These are phyloP conservation scores for Cotesia chilonis DNA, from an alignment of 1,140 invertebrate genomes.

Conservation along the genomic window DNA sequence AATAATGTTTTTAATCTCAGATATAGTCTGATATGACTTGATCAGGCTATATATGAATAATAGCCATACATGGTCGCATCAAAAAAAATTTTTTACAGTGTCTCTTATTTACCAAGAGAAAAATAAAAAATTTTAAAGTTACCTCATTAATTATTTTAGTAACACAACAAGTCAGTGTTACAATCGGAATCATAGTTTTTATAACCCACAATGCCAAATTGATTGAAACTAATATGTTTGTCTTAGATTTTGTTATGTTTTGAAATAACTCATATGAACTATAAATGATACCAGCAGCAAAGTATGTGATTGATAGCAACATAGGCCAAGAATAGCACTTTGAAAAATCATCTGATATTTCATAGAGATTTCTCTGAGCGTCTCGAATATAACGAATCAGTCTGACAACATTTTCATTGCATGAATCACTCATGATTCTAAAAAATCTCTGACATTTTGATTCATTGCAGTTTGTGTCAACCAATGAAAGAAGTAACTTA, in stretches of 20 bases:
- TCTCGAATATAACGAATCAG: background rate
- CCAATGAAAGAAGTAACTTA: background rate
- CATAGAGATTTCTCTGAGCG: background rate
- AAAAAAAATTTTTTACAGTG: no score
- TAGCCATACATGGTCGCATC: no score
- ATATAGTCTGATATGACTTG: no score
- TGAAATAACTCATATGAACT: background rate
- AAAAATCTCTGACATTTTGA: background rate
- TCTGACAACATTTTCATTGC: background rate
- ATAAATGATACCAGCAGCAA: background rate
- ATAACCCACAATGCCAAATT: background rate
- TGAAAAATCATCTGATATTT: background rate
- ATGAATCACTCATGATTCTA: background rate
- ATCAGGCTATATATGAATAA: no score
- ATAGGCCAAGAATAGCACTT: background rate
- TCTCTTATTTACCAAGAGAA: no score
- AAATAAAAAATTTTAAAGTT: background rate
- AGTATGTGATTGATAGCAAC: background rate
- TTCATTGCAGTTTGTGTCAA: background rate
- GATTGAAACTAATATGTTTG: background rate
- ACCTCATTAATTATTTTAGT: background rate
- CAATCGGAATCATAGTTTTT: background rate
- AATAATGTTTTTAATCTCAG: no score
- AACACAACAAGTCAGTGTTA: background rate
- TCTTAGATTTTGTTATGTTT: background rate